Conservation (phyloP, 37 sponge, comb jelly and placozoan species). For the Cliona cf. orientalis region DNA sequence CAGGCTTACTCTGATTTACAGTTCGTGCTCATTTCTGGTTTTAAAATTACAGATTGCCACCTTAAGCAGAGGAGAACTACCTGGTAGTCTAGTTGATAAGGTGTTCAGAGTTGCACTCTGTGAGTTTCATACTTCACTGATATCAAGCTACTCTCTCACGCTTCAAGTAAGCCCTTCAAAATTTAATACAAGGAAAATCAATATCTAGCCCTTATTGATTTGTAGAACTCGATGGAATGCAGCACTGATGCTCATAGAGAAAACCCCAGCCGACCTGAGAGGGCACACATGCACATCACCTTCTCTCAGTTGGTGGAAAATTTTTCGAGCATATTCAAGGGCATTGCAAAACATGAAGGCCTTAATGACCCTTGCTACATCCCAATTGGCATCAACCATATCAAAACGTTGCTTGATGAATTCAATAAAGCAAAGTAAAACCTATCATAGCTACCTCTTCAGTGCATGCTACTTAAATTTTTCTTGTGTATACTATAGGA, state of each 20-base stretch:
- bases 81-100: constrained; percentile 31
- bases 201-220: no score
- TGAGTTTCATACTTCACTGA: constrained; percentile 63
- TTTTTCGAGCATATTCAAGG: constrained; percentile 73
- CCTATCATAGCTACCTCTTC: background rate
- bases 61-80: constrained; percentile 2
- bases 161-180: constrained; percentile 70
- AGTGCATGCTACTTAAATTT: no score
- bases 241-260: constrained; percentile 7
- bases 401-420: constrained; percentile 82
- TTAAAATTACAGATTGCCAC: constrained; percentile 15
- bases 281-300: constrained; percentile 37
- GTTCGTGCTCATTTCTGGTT: background rate
- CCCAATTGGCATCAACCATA: constrained; percentile 73
- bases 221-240: constrained; percentile 22
- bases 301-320: constrained; percentile 59
- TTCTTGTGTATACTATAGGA: background rate
- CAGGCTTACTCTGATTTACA: no score
- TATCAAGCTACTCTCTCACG: constrained; percentile 71
- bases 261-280: no score
- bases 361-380: constrained; percentile 58
- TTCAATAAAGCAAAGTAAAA: constrained; percentile 66
- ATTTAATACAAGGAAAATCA: no score
- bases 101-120: constrained; percentile 61
- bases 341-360: constrained; percentile 52